These are phyloP conservation scores for Drosophila robusta DNA, from an alignment of 2,888 invertebrate genomes.

Conservation along the genomic window DNA sequence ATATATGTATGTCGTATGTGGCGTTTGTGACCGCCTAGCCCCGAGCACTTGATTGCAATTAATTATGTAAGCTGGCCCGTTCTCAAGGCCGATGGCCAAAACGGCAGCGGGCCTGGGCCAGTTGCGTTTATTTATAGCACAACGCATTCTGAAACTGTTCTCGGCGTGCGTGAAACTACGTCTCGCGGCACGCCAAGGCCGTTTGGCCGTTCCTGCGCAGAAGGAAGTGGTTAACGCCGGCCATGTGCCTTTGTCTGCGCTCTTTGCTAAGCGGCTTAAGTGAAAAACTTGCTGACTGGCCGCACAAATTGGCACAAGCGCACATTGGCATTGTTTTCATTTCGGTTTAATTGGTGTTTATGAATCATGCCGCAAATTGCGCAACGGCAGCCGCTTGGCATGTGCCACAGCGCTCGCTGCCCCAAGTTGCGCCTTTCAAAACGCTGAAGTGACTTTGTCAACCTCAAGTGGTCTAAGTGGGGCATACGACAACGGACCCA, in stretches of 20 bases:
- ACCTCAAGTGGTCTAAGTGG: slow-evolving; percentile 53
- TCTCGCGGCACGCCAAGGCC: slow-evolving; percentile 51
- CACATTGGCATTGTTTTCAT: slow-evolving; percentile 41
- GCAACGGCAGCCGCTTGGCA: slow-evolving; percentile 54
- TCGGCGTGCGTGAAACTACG: slow-evolving; percentile 62
- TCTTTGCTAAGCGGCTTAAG: slow-evolving; percentile 60
- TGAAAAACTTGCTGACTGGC: slow-evolving; percentile 42
- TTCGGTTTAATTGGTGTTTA: slow-evolving; percentile 61
- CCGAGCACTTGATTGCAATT: slow-evolving; percentile 63
- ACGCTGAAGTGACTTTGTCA: slow-evolving; percentile 50
- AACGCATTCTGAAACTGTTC: slow-evolving; percentile 66
- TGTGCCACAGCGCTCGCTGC: slow-evolving; percentile 42
- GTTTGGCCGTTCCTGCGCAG: slow-evolving; percentile 56
- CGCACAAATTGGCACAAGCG: slow-evolving; percentile 27
- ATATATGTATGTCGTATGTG: not conserved
- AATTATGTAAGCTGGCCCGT: slow-evolving; percentile 72
- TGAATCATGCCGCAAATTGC: slow-evolving; percentile 69
- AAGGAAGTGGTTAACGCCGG: slow-evolving; percentile 60
- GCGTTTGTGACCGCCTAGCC: slow-evolving; percentile 32
- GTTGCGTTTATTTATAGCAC: slow-evolving; percentile 62
- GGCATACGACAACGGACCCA: slow-evolving; percentile 56
- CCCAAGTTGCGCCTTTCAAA: slow-evolving; percentile 49
- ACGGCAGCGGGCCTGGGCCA: slow-evolving; percentile 20
- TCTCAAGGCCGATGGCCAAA: slow-evolving; percentile 58
- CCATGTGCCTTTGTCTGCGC: slow-evolving; percentile 1